Evolutionary conservation across 1,140 invertebrate species (phyloP), one percentile per base, ranked within the genome.

Genomic region (Anastatus disparis): DNA sequence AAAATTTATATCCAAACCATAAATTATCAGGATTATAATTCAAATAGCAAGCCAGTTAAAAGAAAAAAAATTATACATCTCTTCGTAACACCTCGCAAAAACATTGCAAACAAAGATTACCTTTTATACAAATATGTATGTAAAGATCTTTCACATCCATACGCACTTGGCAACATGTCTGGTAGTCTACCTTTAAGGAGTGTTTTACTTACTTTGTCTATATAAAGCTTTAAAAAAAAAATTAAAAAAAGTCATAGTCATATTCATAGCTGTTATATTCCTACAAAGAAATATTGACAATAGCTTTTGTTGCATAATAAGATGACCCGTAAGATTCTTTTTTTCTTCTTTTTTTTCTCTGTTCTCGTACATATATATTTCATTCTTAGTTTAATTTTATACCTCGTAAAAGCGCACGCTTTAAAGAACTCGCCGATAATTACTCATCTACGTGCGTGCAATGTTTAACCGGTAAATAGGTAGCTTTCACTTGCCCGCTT

Each of bases 401-500:
- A 1, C 4, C 50, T 42, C 56, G 38, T 59, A 44, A 59, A 59
- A 31, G 29, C 44, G 40, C 40, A 17, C 42, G 15, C n/a, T n/a
- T n/a, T n/a, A n/a, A n/a, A n/a, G n/a, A 3, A 40, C 40, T 46
- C 35, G 15, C 48, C 50, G 40, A 48, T 68, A 58, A 68, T 50
- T 68, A 50, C 56, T 68, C 66, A 68, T 68, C 66, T 40, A 35
- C 53, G 38, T 35, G 50, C 42, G 59, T 69, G 62, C 66, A 74
- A 77, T 78, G 59, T 78, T 78, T 73, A 74, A 74, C 67, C 61
- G 75, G 67, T 52, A 55, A 77, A 78, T 50, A 63, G n/a, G 56
- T 50, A 64, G 77, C 77, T 78, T 78, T 78, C 77, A 77, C 76
- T 62, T 20, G 17, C 15, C 3, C n/a, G n/a, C n/a, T n/a, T n/a